Base-by-base conservation (phyloP, 1,140 invertebrate species). In the Bombus polaris region DNA sequence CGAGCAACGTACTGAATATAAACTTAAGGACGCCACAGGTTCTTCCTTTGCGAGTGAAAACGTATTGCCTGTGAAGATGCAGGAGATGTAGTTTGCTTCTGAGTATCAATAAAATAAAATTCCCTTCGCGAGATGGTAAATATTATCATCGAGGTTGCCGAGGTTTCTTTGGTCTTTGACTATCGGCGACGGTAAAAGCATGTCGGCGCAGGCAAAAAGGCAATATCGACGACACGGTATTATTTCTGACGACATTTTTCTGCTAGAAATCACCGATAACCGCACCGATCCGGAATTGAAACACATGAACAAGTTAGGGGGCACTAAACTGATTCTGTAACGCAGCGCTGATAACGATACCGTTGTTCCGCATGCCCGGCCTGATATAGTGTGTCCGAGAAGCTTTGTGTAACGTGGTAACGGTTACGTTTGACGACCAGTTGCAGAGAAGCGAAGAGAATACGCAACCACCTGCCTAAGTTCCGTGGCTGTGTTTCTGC, bases 311-410 rank as follows among this genome's bases (percentile, higher is more conserved):
- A 82, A 66, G 42, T 75, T 65, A 65, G 57, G 70, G 53, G 25
- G 10, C 39, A n/a, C 32, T 74, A 65, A 75, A 66, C 71, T 44
- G 81, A 82, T 66, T 65, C 62, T 22, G 47, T 9, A 15, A n/a
- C 35, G 35, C n/a, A 28, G 12, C 53, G 37, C 22, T 62, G 80
- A 81, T 81, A 73, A n/a, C 80, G 80, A 73, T 35, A 15, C 10
- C 47, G 35, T 44, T 72, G 53, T 81, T 35, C 25, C 70, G 68
- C 35, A 32, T 15, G 2, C 28, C 47, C 18, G 47, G 5, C 1
- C 47, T 8, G 12, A 32, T 25, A 35, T 44, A 59, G 18, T 3
- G 3, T 1, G 18, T 53, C 9, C 79, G 68, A 39, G 37, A 42
- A 42, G 79, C 37, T 39, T 59, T 22, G 37, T 4, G 66, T 42